Base-by-base conservation (phyloP, 2,888 invertebrate genomes). In the Odontomyia ornata region DNA sequence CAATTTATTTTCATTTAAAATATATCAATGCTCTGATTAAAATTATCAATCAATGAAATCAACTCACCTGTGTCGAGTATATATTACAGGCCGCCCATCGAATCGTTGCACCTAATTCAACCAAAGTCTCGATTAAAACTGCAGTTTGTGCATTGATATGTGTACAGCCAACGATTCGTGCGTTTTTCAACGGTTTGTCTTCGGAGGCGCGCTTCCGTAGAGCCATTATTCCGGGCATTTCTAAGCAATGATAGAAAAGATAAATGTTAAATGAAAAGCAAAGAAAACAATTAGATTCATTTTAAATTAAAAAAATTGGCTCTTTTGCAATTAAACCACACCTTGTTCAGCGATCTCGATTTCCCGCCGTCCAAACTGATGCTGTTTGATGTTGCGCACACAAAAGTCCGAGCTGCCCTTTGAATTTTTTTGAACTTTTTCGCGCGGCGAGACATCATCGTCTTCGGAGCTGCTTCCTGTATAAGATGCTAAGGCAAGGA, bases 111-210 rank as follows among this genome's bases (percentile, higher is more conserved):
- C 97, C 97, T 23, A 97, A 88, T 75, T 95, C 94, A 0, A 92
- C 92, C 52, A 97, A 88, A 0, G 97, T 97, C 86, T 97, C 97
- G 80, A 97, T 94, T 77, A 97, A 88, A 52, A 97, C 98, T 4
- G 98, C 99, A 0, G 98, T 98, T 88, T 99, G 99, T 57, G 98
- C 98, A 87, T 98, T 99, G 83, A 99, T 97, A 88, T 99, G 99
- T 71, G 98, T 98, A 87, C 98, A 99, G 43, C 98, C 98, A 71
- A 98, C 97, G 80, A 97, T 95, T 89, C 95, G 96, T 13, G 98
- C 98, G 85, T 97, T 97, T 85, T 95, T 95, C 81, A 99, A 86
- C 0, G 98, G 98, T 83, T 97, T 97, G 83, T 98, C 98, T 76
- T 97, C 96, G 75, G 93, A 91, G 0, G 98, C 98, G 79, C 98